These are phyloP conservation scores for Cygnus atratus DNA, from an alignment of 2,113 vertebrate genomes.

Conservation along the genomic window DNA sequence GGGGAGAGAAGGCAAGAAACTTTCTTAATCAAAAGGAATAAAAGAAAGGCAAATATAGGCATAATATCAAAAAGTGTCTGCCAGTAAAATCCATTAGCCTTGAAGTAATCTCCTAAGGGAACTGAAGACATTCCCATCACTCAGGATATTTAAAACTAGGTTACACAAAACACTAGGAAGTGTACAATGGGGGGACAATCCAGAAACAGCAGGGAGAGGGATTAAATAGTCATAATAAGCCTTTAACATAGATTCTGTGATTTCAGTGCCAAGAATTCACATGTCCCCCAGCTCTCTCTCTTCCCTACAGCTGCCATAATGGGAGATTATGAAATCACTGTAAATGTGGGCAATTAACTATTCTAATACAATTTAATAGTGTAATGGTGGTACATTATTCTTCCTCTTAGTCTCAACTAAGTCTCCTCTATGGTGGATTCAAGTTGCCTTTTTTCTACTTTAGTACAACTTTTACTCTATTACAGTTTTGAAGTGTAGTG, in stretches of 20 bases:
- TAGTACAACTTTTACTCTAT: background rate
- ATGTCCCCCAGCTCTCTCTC: background rate
- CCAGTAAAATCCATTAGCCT: constrained; percentile 36
- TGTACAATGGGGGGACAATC: constrained; percentile 25
- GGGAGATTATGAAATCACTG: constrained; percentile 45
- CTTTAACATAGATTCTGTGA: constrained; percentile 32
- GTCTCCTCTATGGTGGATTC: background rate
- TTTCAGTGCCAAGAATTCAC: constrained; percentile 48
- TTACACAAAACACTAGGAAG: constrained; percentile 60
- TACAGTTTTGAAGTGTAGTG: rapidly evolving
- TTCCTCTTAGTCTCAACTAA: background rate
- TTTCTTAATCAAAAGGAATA: constrained; percentile 24
- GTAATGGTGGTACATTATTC: background rate
- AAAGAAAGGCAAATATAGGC: constrained; percentile 10
- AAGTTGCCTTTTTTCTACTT: background rate
- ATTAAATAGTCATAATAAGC: constrained; percentile 55
- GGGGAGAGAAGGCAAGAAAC: background rate
- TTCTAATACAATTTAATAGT: constrained; percentile 12
- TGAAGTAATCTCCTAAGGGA: constrained; percentile 56
- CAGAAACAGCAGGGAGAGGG: constrained; percentile 49
- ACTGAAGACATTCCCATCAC: background rate
- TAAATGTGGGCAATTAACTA: constrained; percentile 40
- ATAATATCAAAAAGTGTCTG: background rate
- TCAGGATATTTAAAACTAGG: constrained; percentile 19
- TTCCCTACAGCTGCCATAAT: constrained; percentile 12